A percentile compares a stretch with the other conserved stretches of the same genome.
Conservation (phyloP, 2,113 vertebrate genomes). For the Microcebus ravelobensis region DNA sequence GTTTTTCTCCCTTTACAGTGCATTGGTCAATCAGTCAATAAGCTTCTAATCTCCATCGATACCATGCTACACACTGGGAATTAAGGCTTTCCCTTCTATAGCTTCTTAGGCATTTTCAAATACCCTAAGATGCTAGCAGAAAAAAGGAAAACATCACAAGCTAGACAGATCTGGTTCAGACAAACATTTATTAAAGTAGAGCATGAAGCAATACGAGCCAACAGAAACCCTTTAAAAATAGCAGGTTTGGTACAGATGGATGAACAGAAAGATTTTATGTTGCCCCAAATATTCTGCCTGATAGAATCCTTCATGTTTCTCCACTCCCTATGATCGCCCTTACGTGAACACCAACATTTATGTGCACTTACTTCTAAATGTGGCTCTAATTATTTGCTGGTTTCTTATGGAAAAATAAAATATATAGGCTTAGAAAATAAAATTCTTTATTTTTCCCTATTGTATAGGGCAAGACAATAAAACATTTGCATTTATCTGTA, state of each 20-base stretch:
- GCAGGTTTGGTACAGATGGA: neutral
- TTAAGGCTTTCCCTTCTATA: neutral
- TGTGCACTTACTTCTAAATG: neutral
- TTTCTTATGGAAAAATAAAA: neutral
- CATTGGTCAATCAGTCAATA: neutral
- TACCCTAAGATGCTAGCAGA: neutral
- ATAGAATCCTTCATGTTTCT: fast-evolving
- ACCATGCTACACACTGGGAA: neutral
- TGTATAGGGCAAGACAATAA: neutral
- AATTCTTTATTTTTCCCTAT: neutral
- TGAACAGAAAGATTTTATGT: neutral
- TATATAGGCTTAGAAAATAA: neutral
- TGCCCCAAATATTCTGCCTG: neutral
- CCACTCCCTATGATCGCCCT: fast-evolving
- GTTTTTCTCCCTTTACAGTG: neutral
- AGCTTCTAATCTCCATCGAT: no score
- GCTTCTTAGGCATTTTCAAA: neutral
- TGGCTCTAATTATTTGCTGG: neutral
- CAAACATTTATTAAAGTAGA: neutral
- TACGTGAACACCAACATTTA: fast-evolving
- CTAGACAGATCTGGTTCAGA: neutral
- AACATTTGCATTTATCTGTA: neutral
- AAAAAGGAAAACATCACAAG: neutral
- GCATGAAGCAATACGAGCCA: neutral
- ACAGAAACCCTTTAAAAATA: neutral